Conservation (phyloP, 2,888 invertebrate species). For the Pollenia griseotomentosa region DNA sequence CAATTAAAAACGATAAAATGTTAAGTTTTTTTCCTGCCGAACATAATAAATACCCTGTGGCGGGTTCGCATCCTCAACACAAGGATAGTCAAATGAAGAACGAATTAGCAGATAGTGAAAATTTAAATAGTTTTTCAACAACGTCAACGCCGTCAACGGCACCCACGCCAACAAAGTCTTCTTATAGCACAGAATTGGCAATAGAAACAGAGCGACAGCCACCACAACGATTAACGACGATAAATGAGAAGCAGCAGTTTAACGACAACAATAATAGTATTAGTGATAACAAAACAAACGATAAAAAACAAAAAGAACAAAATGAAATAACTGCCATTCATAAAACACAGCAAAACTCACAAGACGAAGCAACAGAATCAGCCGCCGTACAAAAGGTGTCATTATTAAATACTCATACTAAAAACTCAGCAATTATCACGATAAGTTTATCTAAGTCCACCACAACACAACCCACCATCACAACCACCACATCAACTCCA, state of each 20-base stretch:
- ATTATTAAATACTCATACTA: slow-evolving; percentile 68
- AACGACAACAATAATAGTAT: slow-evolving; percentile 67
- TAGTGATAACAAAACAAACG: slow-evolving; percentile 62
- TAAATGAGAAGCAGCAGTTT: slow-evolving; percentile 61
- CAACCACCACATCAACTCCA: slow-evolving; percentile 57
- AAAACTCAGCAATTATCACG: slow-evolving; percentile 65
- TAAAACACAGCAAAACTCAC: slow-evolving; percentile 48
- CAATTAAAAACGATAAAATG: slow-evolving; percentile 70
- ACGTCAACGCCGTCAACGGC: background rate
- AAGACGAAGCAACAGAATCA: slow-evolving; percentile 13
- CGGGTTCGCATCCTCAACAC: slow-evolving; percentile 7
- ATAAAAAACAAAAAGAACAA: slow-evolving; percentile 37
- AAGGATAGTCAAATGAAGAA: slow-evolving; percentile 26
- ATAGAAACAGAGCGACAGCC: slow-evolving; percentile 52
- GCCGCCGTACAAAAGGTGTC: slow-evolving; percentile 31
- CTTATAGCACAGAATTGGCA: slow-evolving; percentile 16
- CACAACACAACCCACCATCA: slow-evolving; percentile 59
- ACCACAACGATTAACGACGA: slow-evolving; percentile 56
- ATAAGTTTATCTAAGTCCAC: slow-evolving; percentile 66
- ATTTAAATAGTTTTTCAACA: slow-evolving; percentile 42
- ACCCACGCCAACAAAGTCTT: slow-evolving; percentile 4
- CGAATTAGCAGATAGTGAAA: slow-evolving; percentile 46
- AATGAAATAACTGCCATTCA: slow-evolving; percentile 52
- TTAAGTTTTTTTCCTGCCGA: slow-evolving; percentile 53
- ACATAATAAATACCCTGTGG: background rate